phyloP scores from a whole-genome alignment of 2,113 vertebrate genomes.

The Upupa epops region DNA sequence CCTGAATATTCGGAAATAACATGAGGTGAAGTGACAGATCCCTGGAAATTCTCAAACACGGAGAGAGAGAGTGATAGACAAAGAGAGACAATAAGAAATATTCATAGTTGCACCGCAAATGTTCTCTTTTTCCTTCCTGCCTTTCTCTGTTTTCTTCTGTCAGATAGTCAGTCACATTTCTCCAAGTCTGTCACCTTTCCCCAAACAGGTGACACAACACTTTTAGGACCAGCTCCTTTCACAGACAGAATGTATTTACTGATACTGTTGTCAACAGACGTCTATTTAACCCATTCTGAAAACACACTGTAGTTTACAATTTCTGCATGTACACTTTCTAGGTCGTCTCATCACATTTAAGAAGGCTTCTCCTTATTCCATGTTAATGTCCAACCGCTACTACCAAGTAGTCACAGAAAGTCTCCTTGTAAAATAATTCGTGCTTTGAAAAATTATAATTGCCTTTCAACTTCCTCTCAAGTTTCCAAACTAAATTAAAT shows the following conservation, averaged over 20 bases:
- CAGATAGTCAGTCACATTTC: background rate
- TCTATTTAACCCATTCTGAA: background rate
- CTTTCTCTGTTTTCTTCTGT: background rate
- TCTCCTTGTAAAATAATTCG: background rate
- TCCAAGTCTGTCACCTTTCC: background rate
- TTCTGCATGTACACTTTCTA: background rate
- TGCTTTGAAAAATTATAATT: background rate
- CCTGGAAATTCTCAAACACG: background rate
- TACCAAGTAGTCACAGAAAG: background rate
- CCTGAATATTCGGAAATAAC: background rate
- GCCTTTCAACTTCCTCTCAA: background rate
- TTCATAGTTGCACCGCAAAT: background rate
- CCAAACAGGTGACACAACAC: too few relatives aligned
- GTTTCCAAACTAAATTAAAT: background rate
- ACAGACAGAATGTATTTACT: background rate
- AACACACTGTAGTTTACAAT: background rate
- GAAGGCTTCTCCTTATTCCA: background rate
- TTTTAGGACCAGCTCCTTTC: background rate
- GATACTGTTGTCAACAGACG: background rate
- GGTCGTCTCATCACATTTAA: background rate
- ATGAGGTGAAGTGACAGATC: background rate
- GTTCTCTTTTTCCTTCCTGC: background rate
- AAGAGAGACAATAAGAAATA: background rate
- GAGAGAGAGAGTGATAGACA: accelerated
- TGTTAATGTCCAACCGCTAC: background rate